phyloP scores from a whole-genome alignment of 35 echinoderm and acorn worm genomes.

The Lytechinus pictus region DNA sequence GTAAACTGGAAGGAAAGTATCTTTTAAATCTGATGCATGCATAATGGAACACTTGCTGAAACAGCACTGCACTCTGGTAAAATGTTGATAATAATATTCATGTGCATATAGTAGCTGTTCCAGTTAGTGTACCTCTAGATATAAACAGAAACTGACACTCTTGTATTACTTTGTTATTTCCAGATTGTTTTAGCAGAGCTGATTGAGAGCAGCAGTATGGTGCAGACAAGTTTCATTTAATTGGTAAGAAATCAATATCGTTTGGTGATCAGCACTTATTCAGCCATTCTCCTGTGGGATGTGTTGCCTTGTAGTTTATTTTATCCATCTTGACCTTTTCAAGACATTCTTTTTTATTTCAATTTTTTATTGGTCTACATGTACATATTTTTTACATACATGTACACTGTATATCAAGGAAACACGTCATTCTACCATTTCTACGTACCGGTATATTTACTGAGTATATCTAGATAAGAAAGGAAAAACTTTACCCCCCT shows the following conservation, averaged over 20 bases:
- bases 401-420: too few species aligned
- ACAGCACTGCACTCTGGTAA: not conserved
- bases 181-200: not conserved
- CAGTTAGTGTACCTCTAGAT: not conserved
- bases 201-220: not conserved
- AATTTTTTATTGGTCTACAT: too few species aligned
- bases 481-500: too few species aligned
- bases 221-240: not conserved
- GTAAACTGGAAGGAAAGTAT: constrained; percentile 12
- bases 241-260: not conserved
- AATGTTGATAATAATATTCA: not conserved
- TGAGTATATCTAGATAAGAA: too few species aligned
- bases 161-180: not conserved
- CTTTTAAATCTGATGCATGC: not conserved
- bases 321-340: too few species aligned
- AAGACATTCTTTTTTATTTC: too few species aligned
- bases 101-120: not conserved
- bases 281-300: too few species aligned
- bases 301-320: too few species aligned
- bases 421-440: too few species aligned
- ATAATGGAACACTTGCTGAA: not conserved
- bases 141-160: constrained; percentile 12
- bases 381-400: too few species aligned
- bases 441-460: too few species aligned
- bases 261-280: too few species aligned